Percentiles rank a stretch among this genome's conserved stretches.
Evolutionary conservation across 1,140 invertebrate genomes (phyloP).

Genomic region (Panagrolaimus sp.): DNA sequence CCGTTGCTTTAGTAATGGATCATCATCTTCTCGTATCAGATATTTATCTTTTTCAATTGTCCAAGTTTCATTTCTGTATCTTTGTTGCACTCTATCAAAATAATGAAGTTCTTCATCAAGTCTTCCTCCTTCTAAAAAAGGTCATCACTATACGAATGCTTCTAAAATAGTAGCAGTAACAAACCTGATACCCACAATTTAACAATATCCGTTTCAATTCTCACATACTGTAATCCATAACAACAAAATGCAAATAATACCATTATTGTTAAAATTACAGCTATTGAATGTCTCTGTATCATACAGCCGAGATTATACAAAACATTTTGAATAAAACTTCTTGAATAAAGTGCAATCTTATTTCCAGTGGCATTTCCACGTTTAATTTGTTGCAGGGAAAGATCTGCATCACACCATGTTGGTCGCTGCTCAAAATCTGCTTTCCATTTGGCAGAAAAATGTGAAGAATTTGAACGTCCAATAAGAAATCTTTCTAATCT

Average conservation of each 20-base stretch:
- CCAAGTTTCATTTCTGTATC: conserved; percentile 19
- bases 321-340: conserved; percentile 35
- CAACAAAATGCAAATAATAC: conserved; percentile 39
- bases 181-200: conserved; percentile 51
- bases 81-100: conserved; percentile 22
- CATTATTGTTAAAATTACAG: conserved; percentile 35
- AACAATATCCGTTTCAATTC: conserved; percentile 53
- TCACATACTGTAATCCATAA: conserved; percentile 44
- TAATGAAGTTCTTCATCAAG: conserved; percentile 27
- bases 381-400: conserved; percentile 45
- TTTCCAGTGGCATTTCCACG: conserved; percentile 39
- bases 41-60: conserved; percentile 23
- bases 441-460: conserved; percentile 43
- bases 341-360: conserved; percentile 37
- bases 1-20: conserved; percentile 26
- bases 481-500: conserved; percentile 32
- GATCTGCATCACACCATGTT: conserved; percentile 49
- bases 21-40: conserved; percentile 24
- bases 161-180: conserved; percentile 15
- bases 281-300: conserved; percentile 34
- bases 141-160: not conserved
- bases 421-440: conserved; percentile 39
- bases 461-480: conserved; percentile 34
- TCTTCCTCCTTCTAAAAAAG: conserved; percentile 28
- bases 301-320: conserved; percentile 32